A percentile compares a stretch with the other conserved stretches of the same genome.
phyloP scores from a whole-genome alignment of 1,140 invertebrate genomes.

The Phortica variegata region DNA sequence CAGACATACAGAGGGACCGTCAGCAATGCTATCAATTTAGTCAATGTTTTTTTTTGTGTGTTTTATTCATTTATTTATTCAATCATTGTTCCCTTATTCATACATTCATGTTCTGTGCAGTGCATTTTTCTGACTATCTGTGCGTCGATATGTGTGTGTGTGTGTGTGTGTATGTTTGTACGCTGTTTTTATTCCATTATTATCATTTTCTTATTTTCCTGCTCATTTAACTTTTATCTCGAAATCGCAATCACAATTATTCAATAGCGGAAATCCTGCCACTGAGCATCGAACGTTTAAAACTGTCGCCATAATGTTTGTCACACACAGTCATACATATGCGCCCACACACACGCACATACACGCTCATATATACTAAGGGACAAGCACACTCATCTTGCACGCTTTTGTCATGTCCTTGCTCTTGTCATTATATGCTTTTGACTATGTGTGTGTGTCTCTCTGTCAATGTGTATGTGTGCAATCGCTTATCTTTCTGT shows the following conservation, averaged over 20 bases:
- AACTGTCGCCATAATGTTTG: constrained; percentile 9
- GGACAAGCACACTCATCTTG: constrained; percentile 1
- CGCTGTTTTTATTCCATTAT: constrained; percentile 13
- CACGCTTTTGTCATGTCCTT: constrained; percentile 10
- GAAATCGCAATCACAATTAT: constrained; percentile 46
- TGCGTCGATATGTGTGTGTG: no score
- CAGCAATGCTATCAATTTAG: no score
- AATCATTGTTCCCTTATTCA: no score
- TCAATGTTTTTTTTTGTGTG: no score
- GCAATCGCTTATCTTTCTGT: not conserved
- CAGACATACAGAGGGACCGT: no score
- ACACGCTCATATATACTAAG: constrained; percentile 17
- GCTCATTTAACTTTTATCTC: constrained; percentile 54
- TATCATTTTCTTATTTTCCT: constrained; percentile 41
- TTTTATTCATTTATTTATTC: no score
- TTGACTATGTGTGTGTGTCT: constrained; percentile 31
- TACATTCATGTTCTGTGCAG: no score
- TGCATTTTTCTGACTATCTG: no score
- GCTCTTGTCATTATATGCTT: constrained; percentile 12
- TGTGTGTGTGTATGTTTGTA: not conserved
- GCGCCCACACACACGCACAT: not conserved
- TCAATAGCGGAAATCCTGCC: constrained; percentile 46
- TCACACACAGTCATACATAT: constrained; percentile 7
- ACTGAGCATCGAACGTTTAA: constrained; percentile 3
- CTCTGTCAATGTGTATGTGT: constrained; percentile 4